Percentiles rank a stretch among this genome's conserved stretches.
phyloP scores from a whole-genome alignment of 2,797 vertebrate species.

The Chaetophractus vellerosus region DNA sequence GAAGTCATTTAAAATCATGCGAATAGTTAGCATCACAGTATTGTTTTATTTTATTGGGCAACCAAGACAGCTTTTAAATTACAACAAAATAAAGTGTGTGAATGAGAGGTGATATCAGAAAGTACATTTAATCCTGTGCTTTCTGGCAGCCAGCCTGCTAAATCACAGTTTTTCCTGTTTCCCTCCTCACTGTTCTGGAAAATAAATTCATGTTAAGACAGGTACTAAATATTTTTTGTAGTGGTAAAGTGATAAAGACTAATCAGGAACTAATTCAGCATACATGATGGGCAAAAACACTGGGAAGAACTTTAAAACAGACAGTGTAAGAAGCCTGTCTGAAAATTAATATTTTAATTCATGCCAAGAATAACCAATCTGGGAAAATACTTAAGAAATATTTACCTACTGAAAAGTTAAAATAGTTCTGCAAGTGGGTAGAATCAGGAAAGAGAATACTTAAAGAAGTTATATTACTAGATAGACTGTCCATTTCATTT shows the following conservation, averaged over 20 bases:
- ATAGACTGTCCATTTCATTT: neutral
- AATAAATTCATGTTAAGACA: neutral
- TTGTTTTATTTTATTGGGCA: neutral
- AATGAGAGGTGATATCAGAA: neutral
- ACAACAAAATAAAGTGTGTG: neutral
- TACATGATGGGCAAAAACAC: neutral
- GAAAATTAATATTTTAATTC: conserved; percentile 31
- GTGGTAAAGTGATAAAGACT: neutral
- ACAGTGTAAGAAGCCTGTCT: neutral
- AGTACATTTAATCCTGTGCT: neutral
- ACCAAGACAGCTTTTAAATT: conserved; percentile 10
- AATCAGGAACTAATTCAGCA: neutral
- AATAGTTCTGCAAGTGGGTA: neutral
- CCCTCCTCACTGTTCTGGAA: neutral
- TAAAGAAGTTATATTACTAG: neutral
- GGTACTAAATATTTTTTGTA: neutral
- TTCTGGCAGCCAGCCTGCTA: neutral
- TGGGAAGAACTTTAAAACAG: neutral
- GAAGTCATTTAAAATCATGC: neutral
- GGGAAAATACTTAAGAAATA: conserved; percentile 14
- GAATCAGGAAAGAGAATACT: neutral
- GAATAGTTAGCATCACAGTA: neutral
- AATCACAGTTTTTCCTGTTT: neutral
- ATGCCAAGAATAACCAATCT: neutral
- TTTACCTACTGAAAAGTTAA: neutral